Conservation (phyloP, 2,113 vertebrate species). For the Pterocles burchelli region DNA sequence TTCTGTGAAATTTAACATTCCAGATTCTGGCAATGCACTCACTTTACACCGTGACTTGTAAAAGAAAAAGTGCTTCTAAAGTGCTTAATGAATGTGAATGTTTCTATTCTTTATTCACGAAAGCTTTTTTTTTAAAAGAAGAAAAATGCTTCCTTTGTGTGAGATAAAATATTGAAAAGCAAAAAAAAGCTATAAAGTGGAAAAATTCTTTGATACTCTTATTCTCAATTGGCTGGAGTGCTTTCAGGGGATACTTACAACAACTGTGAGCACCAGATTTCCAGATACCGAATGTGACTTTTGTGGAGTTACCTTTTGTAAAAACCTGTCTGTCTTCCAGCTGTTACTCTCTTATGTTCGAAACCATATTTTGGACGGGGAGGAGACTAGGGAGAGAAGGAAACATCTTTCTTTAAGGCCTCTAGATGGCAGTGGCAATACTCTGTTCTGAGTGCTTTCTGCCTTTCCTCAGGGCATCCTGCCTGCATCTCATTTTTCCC, state of each 20-base stretch:
- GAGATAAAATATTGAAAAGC: conserved; percentile 2
- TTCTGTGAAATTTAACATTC: neutral
- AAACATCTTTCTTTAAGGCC: neutral
- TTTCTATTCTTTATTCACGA: conserved; percentile 8
- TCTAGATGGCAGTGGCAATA: conserved; percentile 71
- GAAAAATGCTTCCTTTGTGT: neutral
- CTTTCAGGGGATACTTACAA: neutral
- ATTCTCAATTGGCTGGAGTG: neutral
- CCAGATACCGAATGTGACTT: neutral
- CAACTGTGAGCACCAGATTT: neutral
- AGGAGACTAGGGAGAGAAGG: neutral
- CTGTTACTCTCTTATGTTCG: neutral
- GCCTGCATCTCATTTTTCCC: neutral
- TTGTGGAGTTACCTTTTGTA: neutral
- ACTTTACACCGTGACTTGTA: neutral
- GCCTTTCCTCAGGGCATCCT: neutral
- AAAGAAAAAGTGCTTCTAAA: neutral
- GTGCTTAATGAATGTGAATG: neutral
- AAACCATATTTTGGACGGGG: neutral
- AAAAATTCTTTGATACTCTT: neutral
- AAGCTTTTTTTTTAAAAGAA: neutral
- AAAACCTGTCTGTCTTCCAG: neutral
- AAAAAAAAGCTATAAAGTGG: neutral
- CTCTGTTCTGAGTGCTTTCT: neutral
- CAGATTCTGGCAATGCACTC: neutral